Evolutionary conservation across 92 coral and sea anemone genomes (phyloP).

Genomic region (Actinernus sp.): DNA sequence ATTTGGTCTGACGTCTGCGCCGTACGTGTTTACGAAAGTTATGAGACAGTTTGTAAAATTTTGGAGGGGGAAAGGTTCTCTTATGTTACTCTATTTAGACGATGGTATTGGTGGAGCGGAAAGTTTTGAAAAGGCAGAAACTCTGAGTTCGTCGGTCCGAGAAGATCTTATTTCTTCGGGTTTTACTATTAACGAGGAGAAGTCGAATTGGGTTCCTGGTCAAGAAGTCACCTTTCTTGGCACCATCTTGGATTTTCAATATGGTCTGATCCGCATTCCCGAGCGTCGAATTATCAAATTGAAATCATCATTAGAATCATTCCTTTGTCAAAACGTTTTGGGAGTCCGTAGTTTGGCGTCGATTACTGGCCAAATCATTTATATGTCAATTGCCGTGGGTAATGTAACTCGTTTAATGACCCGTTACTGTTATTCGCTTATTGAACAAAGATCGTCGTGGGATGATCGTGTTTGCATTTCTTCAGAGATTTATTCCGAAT

Average conservation of each 20-base stretch:
- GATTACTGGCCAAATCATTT: slow-evolving; percentile 52
- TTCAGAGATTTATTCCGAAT: slow-evolving; percentile 16
- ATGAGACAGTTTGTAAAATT: slow-evolving; percentile 52
- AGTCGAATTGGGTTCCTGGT: slow-evolving; percentile 42
- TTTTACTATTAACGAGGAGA: slow-evolving; percentile 50
- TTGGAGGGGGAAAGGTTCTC: slow-evolving; percentile 42
- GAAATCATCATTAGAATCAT: slow-evolving; percentile 34
- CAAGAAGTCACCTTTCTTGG: slow-evolving; percentile 43
- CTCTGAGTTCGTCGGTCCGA: slow-evolving; percentile 18
- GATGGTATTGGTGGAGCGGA: slow-evolving; percentile 44
- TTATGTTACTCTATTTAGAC: slow-evolving; percentile 20
- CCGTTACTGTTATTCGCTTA: slow-evolving; percentile 32
- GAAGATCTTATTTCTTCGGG: slow-evolving; percentile 48
- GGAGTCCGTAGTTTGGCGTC: slow-evolving; percentile 40
- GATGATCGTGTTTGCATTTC: slow-evolving; percentile 23
- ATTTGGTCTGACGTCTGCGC: slow-evolving; percentile 57
- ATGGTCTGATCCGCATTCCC: slow-evolving; percentile 41
- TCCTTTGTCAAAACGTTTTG: background rate
- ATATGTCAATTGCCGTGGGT: slow-evolving; percentile 55
- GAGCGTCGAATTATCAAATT: slow-evolving; percentile 30
- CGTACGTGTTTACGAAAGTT: slow-evolving; percentile 58
- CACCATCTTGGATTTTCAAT: slow-evolving; percentile 36
- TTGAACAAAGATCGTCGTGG: slow-evolving; percentile 53
- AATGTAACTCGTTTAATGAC: slow-evolving; percentile 44
- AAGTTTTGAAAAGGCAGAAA: slow-evolving; percentile 10